These are phyloP conservation scores for Ectemnius continuus DNA, from an alignment of 2,888 invertebrate species.

Conservation along the genomic window DNA sequence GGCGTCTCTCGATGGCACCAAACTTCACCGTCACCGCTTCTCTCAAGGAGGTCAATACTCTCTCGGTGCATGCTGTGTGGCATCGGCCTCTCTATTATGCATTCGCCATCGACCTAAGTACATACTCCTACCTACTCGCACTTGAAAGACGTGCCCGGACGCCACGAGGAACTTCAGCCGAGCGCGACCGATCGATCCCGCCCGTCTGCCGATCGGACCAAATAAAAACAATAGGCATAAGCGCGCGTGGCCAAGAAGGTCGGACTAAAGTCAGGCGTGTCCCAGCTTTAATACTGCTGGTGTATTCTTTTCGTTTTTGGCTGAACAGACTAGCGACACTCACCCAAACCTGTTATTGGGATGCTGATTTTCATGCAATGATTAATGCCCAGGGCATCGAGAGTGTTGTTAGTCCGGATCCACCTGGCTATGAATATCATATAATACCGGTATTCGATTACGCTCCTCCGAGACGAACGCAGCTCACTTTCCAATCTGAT, in stretches of 20 bases:
- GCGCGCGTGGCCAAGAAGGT: no score
- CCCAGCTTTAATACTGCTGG: no score
- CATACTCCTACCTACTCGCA: not conserved
- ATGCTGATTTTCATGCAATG: no score
- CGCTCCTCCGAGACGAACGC: not conserved
- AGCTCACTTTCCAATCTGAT: constrained; percentile 7
- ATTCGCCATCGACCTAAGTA: constrained; percentile 26
- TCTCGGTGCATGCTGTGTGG: constrained; percentile 44
- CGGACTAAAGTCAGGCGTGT: no score
- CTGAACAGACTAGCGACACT: no score
- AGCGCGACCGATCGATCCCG: not conserved
- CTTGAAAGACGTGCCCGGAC: constrained; percentile 1
- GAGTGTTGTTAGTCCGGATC: not conserved
- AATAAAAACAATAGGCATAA: no score
- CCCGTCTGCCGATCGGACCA: no score
- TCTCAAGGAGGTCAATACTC: constrained; percentile 65
- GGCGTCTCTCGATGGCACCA: constrained; percentile 32
- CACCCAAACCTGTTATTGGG: no score
- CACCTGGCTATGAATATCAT: constrained; percentile 1
- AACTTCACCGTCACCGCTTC: constrained; percentile 23
- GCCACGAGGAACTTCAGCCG: not conserved
- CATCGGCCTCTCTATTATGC: constrained; percentile 52
- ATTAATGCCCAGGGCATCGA: no score
- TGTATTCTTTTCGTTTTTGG: no score
- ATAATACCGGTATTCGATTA: not conserved